Evolutionary conservation across 2,113 vertebrate genomes (phyloP).

Genomic region (Paracanthobrama guichenoti): DNA sequence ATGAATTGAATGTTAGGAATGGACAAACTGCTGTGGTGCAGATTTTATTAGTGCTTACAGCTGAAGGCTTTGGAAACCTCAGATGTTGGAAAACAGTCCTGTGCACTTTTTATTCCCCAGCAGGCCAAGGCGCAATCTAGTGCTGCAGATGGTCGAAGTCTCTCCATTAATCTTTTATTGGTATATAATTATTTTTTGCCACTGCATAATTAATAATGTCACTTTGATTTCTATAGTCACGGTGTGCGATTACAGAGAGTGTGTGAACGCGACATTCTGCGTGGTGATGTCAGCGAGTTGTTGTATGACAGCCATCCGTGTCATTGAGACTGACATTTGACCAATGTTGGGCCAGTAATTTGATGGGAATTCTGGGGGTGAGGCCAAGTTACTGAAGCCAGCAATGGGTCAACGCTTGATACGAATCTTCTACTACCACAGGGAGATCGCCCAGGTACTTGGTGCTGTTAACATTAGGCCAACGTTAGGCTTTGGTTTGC

Average conservation of each 20-base stretch:
- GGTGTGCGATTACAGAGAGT: slow-evolving; percentile 40
- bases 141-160: slow-evolving; percentile 32
- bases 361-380: neutral
- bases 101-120: slow-evolving; percentile 44
- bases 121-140: slow-evolving; percentile 37
- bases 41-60: neutral
- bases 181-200: slow-evolving; percentile 61
- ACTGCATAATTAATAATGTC: slow-evolving; percentile 68
- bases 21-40: too few species aligned
- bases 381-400: slow-evolving; percentile 9
- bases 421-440: neutral
- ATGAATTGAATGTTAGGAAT: too few species aligned
- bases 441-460: neutral
- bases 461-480: neutral
- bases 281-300: slow-evolving; percentile 36
- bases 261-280: slow-evolving; percentile 53
- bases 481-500: slow-evolving; percentile 2
- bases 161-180: slow-evolving; percentile 56
- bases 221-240: slow-evolving; percentile 65
- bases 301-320: neutral
- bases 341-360: neutral
- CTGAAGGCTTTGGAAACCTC: neutral
- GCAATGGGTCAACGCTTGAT: neutral
- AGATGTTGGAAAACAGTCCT: neutral
- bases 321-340: slow-evolving; percentile 15